A percentile compares a stretch with the other conserved stretches of the same genome.
Conservation (phyloP, 2,797 vertebrate genomes). For the Paratrypauchen microcephalus region DNA sequence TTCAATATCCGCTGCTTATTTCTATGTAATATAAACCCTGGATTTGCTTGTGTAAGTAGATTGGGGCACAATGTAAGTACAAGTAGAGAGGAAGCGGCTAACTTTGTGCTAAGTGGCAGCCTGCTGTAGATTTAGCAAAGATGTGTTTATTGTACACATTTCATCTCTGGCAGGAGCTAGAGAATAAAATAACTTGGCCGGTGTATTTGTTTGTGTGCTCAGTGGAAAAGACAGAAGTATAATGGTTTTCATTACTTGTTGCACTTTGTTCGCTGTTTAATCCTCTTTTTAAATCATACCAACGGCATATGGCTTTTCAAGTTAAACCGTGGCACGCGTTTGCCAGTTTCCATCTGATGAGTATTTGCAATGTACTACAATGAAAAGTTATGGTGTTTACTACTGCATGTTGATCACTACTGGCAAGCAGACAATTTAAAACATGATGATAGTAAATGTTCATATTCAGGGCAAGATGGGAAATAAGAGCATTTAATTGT, state of each 20-base stretch:
- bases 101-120: slow-evolving; percentile 61
- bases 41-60: slow-evolving; percentile 77
- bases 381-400: slow-evolving; percentile 5
- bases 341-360: not conserved
- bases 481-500: not conserved
- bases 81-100: slow-evolving; percentile 69
- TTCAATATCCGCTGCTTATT: slow-evolving; percentile 68
- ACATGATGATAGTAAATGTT: not conserved
- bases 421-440: not conserved
- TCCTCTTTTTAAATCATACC: slow-evolving; percentile 11
- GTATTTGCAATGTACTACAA: not conserved
- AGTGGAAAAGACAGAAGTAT: slow-evolving; percentile 9
- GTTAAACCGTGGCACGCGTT: not conserved
- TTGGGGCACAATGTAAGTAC: slow-evolving; percentile 74
- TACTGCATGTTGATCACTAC: not conserved
- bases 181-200: slow-evolving; percentile 11
- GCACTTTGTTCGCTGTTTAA: slow-evolving; percentile 14
- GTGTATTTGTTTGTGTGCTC: slow-evolving; percentile 15
- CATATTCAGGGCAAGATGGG: not conserved
- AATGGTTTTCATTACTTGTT: slow-evolving; percentile 11
- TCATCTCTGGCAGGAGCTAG: slow-evolving; percentile 11
- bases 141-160: slow-evolving; percentile 23
- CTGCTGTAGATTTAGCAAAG: slow-evolving; percentile 34
- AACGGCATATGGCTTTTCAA: slow-evolving; percentile 11
- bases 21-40: slow-evolving; percentile 73